Evolutionary conservation across 2,888 invertebrate species (phyloP), one percentile per base, ranked within the genome.

Genomic region (Phorcus lineatus): DNA sequence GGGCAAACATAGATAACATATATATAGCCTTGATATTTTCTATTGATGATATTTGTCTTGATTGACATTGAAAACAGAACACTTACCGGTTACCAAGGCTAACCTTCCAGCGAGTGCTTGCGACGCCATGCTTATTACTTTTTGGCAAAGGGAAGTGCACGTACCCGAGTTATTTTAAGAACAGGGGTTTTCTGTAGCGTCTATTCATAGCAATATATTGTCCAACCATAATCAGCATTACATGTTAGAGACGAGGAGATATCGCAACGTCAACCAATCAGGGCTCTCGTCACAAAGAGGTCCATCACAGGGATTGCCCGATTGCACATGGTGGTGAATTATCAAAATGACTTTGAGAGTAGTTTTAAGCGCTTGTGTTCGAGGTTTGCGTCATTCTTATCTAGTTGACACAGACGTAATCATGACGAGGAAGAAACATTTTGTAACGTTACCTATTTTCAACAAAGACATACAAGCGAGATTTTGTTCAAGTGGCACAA

Each of bases 21-120:
- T n/a, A 47, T 13, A 47, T 47, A 47, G 11, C 47, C 6, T 47
- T 47, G 47, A 13, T 11, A 47, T 13, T 1, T 47, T 1, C 47
- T 47, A 47, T 47, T 47, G 4, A 13, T 47, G 13, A 13, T 47
- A 9, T 6, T 47, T 47, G 47, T 47, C 36, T 47, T 47, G 47
- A 47, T 47, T 13, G 47, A 47, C 47, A 47, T 47, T 13, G 13
- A 47, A 47, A 47, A 36, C 28, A 31, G 19, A 31, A 40, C 16
- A 24, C 31, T 79, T 80, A 88, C 88, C 88, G 82, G 88, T 87
- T 9, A 89, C 83, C 28, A 89, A 81, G 54, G 88, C 88, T 28
- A 87, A 75, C 67, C 86, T 80, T 66, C 88, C 88, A 47, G 87
- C 70, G 47, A 88, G 77, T n/a, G 85, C 31, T 24, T 86, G 57